phyloP scores from a whole-genome alignment of 2,113 vertebrate genomes.

The Rutilus rutilus region DNA sequence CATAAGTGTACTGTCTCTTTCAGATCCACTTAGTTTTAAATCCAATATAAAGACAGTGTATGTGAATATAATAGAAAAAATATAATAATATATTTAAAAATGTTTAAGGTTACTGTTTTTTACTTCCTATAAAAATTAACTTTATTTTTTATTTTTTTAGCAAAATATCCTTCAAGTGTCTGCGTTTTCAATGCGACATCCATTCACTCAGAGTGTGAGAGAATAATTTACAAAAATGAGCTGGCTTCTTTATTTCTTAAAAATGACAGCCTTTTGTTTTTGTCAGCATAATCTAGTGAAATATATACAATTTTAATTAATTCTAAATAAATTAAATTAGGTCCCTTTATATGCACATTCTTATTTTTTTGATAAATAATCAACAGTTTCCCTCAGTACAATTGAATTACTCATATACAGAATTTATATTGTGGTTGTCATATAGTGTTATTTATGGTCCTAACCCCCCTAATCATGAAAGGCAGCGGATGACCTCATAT shows the following conservation, averaged over 20 bases:
- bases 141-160: background rate
- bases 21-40: background rate
- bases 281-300: no score
- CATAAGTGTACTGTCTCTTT: conserved; percentile 29
- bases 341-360: background rate
- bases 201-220: background rate
- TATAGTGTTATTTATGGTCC: background rate
- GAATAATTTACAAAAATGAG: background rate
- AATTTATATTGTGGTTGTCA: background rate
- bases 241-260: background rate
- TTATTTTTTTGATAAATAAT: background rate
- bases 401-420: background rate
- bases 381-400: background rate
- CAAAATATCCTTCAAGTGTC: background rate
- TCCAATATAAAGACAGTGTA: background rate
- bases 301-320: fast-evolving
- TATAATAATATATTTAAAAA: background rate
- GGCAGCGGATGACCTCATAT: conserved; percentile 5
- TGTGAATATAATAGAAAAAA: background rate
- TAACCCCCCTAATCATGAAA: background rate
- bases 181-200: conserved; percentile 10
- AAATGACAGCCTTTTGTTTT: background rate
- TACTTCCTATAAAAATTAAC: background rate
- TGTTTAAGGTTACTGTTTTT: background rate
- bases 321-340: background rate